Evolutionary conservation across 2,113 vertebrate species (phyloP).

Genomic region (Etheostoma spectabile): DNA sequence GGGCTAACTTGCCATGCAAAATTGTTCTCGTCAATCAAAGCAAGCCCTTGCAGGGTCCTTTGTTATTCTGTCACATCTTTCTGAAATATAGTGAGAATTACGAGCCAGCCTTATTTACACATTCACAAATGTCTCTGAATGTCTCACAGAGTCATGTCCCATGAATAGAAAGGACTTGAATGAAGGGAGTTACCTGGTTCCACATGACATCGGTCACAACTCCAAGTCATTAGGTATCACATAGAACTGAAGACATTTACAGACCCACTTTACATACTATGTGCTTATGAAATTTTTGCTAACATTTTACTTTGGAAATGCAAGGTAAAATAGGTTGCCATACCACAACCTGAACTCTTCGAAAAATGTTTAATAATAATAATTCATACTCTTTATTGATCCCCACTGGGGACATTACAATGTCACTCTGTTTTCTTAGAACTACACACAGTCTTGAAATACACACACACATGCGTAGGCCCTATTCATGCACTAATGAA

Average conservation of each 20-base stretch:
- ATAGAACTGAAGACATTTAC: not conserved
- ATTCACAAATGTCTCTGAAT: conserved; percentile 55
- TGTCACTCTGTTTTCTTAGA: too few relatives aligned
- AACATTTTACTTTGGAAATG: too few relatives aligned
- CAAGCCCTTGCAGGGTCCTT: conserved; percentile 57
- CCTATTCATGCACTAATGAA: too few relatives aligned
- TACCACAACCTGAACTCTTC: too few relatives aligned
- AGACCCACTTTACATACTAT: not conserved
- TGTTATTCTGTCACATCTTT: conserved; percentile 60
- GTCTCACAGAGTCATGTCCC: not conserved
- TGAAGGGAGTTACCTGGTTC: conserved; percentile 3
- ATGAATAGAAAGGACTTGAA: not conserved
- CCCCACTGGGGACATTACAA: too few relatives aligned
- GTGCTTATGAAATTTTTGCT: too few relatives aligned
- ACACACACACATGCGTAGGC: too few relatives aligned
- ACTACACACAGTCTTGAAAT: too few relatives aligned
- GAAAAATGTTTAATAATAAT: too few relatives aligned
- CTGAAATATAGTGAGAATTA: conserved; percentile 41
- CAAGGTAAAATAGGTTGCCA: too few relatives aligned
- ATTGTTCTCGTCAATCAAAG: conserved; percentile 47
- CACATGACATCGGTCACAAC: not conserved
- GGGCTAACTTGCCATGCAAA: conserved; percentile 59
- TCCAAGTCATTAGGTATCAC: not conserved
- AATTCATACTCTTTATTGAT: too few relatives aligned
- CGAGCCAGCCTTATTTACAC: conserved; percentile 21